Evolutionary conservation across 1,140 invertebrate genomes (phyloP).

Genomic region (Drosophila fuyamai): DNA sequence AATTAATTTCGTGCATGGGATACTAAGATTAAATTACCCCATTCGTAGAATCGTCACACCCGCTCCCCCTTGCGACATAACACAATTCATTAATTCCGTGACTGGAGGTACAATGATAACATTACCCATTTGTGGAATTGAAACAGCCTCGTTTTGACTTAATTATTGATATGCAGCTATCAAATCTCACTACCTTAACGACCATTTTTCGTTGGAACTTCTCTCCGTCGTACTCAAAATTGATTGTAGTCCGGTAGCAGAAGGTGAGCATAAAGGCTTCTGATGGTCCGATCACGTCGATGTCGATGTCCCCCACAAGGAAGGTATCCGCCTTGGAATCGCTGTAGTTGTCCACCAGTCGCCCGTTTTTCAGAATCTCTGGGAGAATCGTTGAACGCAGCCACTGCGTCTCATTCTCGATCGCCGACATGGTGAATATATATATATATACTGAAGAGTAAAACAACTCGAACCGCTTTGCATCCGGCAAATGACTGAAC

Average conservation of each 20-base stretch:
- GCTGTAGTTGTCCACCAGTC: conserved; percentile 51
- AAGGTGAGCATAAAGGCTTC: conserved; percentile 77
- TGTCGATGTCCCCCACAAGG: conserved; percentile 38
- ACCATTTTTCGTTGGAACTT: conserved; percentile 45
- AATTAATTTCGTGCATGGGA: background rate
- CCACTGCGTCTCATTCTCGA: conserved; percentile 55
- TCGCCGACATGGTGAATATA: conserved; percentile 34
- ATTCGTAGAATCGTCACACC: too few relatives aligned
- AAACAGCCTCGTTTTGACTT: background rate
- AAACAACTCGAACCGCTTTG: conserved; percentile 5
- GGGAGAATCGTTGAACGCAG: conserved; percentile 44
- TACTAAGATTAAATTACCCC: background rate
- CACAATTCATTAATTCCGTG: background rate
- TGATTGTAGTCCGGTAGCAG: conserved; percentile 58
- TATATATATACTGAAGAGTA: background rate
- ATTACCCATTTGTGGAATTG: background rate
- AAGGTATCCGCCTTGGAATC: conserved; percentile 31
- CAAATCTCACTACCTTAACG: conserved; percentile 57
- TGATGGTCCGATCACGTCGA: conserved; percentile 59
- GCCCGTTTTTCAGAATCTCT: conserved; percentile 34
- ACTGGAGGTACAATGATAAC: background rate
- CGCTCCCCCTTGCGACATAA: too few relatives aligned
- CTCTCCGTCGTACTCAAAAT: conserved; percentile 45
- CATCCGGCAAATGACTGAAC: conserved; percentile 25
- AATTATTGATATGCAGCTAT: background rate